Percentiles rank a stretch among this genome's conserved stretches.
These are phyloP conservation scores for Drosophila limbata DNA, from an alignment of 2,888 invertebrate genomes.

Conservation along the genomic window DNA sequence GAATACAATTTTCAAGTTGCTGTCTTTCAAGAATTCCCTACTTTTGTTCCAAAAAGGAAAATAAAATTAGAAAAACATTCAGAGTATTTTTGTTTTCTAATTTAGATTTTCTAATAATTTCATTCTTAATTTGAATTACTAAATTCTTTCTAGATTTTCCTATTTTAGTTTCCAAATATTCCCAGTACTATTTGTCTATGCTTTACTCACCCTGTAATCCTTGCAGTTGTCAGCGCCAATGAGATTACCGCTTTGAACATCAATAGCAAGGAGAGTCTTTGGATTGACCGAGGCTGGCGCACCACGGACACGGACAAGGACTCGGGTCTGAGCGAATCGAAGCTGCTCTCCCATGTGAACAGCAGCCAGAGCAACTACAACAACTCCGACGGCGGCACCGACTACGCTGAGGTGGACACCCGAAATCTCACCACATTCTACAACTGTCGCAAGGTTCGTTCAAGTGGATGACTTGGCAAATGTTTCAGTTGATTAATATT, in stretches of 20 bases:
- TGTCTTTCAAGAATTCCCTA: too few relatives aligned
- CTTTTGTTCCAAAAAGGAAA: too few relatives aligned
- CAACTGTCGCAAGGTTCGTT: constrained; percentile 87
- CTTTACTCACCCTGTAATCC: too few relatives aligned
- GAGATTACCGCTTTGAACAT: constrained; percentile 86
- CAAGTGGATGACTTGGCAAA: neutral
- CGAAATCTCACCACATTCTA: constrained; percentile 90
- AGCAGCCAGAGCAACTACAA: constrained; percentile 85
- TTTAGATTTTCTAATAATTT: too few relatives aligned
- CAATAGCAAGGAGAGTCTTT: constrained; percentile 88
- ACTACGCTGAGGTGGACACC: constrained; percentile 90
- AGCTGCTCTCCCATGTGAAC: constrained; percentile 87
- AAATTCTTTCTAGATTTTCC: too few relatives aligned
- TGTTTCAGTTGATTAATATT: constrained; percentile 4
- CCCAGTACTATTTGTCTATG: too few relatives aligned
- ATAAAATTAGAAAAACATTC: too few relatives aligned
- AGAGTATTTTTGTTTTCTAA: too few relatives aligned
- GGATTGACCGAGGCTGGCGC: constrained; percentile 90
- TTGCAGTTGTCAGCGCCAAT: constrained; percentile 85
- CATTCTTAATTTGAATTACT: too few relatives aligned
- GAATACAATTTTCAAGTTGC: too few relatives aligned
- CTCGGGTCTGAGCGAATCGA: constrained; percentile 87
- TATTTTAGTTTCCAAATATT: too few relatives aligned
- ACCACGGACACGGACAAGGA: constrained; percentile 88
- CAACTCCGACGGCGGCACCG: constrained; percentile 86